phyloP scores from a whole-genome alignment of 2,797 vertebrate genomes.

The Poecile montanus region DNA sequence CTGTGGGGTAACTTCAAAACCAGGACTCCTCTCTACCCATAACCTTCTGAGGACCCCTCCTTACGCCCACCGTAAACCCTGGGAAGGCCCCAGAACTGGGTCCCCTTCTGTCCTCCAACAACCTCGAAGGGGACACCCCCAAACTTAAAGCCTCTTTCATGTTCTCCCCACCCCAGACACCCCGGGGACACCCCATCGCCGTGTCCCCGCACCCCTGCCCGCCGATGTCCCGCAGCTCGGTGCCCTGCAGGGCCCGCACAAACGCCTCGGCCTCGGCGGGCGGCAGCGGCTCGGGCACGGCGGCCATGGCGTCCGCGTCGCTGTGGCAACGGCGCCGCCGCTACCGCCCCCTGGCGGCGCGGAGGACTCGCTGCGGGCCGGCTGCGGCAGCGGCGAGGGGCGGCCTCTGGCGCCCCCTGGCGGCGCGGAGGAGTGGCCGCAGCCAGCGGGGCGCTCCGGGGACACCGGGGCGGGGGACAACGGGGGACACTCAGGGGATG shows the following conservation, averaged over 20 bases:
- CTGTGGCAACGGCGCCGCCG: constrained; percentile 46
- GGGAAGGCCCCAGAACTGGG: neutral
- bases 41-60: neutral
- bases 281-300: neutral
- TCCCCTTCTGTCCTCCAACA: neutral
- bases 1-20: neutral
- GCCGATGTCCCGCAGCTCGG: constrained; percentile 76
- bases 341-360: neutral
- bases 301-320: constrained; percentile 62
- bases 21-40: neutral
- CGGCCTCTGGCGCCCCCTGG: neutral
- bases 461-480: accelerated
- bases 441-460: neutral
- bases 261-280: constrained; percentile 83
- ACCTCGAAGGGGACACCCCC: accelerated
- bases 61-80: neutral
- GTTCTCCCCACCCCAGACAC: too few species aligned
- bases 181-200: accelerated
- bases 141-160: neutral
- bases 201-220: neutral
- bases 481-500: neutral
- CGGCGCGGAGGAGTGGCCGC: neutral
- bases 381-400: accelerated
- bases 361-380: neutral
- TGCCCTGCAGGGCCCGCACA: constrained; percentile 78